Evolutionary conservation across 2,888 invertebrate genomes (phyloP).

Genomic region (Stenichneumon culpator): DNA sequence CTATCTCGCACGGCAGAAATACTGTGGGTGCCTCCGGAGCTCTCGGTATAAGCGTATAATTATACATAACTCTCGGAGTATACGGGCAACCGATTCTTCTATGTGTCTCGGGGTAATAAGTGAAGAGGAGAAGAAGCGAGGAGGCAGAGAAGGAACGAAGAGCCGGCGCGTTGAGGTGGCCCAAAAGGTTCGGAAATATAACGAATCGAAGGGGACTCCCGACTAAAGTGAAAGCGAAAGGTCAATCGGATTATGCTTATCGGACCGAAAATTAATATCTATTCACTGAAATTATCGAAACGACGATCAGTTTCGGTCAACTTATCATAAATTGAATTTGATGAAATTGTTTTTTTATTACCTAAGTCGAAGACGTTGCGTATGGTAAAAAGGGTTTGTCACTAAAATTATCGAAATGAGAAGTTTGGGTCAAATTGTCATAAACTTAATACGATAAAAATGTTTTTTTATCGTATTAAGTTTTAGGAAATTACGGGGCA

Average conservation of each 20-base stretch:
- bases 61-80: constrained; percentile 56
- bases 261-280: not conserved
- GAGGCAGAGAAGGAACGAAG: not conserved
- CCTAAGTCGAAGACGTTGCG: too few relatives aligned
- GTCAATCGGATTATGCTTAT: not conserved
- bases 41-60: constrained; percentile 57
- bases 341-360: too few relatives aligned
- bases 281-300: too few relatives aligned
- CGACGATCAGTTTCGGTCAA: too few relatives aligned
- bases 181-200: constrained; percentile 51
- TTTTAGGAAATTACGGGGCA: too few relatives aligned
- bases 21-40: constrained; percentile 15
- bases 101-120: constrained; percentile 27
- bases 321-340: too few relatives aligned
- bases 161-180: constrained; percentile 18
- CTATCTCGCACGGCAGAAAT: constrained; percentile 10
- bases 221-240: not conserved
- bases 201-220: constrained; percentile 5
- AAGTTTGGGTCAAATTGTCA: too few relatives aligned
- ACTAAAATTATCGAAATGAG: too few relatives aligned
- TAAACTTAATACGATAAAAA: too few relatives aligned
- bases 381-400: too few relatives aligned
- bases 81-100: constrained; percentile 61
- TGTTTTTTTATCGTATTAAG: too few relatives aligned
- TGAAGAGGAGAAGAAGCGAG: not conserved